phyloP scores from a whole-genome alignment of 2,888 invertebrate species.

The Pristionchus mayeri region DNA sequence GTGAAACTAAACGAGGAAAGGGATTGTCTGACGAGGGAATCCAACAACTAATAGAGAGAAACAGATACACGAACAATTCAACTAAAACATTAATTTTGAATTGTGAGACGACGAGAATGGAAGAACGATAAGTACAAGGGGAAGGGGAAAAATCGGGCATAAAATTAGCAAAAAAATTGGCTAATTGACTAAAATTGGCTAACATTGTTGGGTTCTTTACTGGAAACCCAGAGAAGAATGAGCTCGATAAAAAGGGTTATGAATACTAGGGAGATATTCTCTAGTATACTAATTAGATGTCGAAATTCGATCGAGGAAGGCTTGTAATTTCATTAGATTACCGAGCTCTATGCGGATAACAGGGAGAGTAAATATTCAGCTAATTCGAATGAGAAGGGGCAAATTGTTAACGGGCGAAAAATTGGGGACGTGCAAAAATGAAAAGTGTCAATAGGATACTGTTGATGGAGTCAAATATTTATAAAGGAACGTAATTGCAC shows the following conservation, averaged over 20 bases:
- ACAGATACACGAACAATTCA: neutral
- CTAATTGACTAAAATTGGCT: too few relatives aligned
- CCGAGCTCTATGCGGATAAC: neutral
- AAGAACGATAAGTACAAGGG: neutral
- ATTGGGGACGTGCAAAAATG: neutral
- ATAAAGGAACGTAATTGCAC: too few relatives aligned
- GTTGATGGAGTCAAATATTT: too few relatives aligned
- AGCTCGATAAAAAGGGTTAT: too few relatives aligned
- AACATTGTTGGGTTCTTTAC: neutral
- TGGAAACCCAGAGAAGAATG: neutral
- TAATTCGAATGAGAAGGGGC: neutral
- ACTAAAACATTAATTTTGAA: slow-evolving; percentile 7
- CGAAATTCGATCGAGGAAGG: too few relatives aligned
- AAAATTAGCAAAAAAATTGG: neutral
- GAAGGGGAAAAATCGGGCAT: too few relatives aligned
- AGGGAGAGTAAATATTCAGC: too few relatives aligned
- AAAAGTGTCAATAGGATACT: slow-evolving; percentile 9
- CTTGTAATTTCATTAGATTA: neutral
- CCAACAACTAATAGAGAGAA: neutral
- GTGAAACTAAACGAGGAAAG: neutral
- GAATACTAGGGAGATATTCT: neutral
- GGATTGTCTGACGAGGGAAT: neutral
- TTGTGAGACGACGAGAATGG: neutral
- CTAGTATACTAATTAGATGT: neutral
- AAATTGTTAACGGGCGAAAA: neutral